Percentiles rank a stretch among this genome's conserved stretches.
Evolutionary conservation across 1,140 invertebrate species (phyloP).

Genomic region (Macrostomum lignano): DNA sequence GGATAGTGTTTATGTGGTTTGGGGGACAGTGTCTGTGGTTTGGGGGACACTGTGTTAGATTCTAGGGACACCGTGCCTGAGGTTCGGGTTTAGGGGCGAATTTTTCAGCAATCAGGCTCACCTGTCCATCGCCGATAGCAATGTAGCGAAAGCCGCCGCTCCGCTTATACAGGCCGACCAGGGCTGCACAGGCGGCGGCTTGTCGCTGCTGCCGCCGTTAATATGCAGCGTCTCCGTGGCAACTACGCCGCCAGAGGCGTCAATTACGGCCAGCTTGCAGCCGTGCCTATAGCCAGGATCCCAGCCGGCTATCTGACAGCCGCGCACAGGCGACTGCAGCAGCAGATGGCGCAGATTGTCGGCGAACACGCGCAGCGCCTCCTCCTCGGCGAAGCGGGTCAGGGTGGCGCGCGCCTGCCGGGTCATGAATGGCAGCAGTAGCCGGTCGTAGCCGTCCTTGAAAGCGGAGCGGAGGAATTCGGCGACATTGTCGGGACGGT

Average conservation of each 20-base stretch:
- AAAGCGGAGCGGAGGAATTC: no score
- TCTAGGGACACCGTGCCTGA: background rate
- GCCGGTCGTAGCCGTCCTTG: no score
- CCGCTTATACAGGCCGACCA: background rate
- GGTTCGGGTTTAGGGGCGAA: background rate
- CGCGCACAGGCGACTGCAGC: constrained; percentile 41
- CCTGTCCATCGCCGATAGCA: background rate
- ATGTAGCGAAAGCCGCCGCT: background rate
- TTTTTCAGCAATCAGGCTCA: background rate
- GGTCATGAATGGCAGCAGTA: constrained; percentile 15
- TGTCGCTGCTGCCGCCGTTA: background rate
- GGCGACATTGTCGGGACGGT: no score
- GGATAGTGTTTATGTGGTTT: no score
- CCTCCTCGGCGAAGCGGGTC: constrained; percentile 37
- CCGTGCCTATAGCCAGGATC: constrained; percentile 58
- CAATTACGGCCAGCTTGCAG: constrained; percentile 47
- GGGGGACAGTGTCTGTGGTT: no score
- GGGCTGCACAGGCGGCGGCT: background rate
- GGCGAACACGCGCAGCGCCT: constrained; percentile 51
- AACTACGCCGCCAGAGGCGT: constrained; percentile 31
- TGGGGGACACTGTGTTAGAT: no score
- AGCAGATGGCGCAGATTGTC: constrained; percentile 52
- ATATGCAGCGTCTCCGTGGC: constrained; percentile 37
- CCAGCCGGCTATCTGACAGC: constrained; percentile 34
- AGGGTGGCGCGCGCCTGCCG: constrained; percentile 19